Evolutionary conservation across 2,113 vertebrate genomes (phyloP), one percentile per base, ranked within the genome.

Genomic region (Clarias magur): DNA sequence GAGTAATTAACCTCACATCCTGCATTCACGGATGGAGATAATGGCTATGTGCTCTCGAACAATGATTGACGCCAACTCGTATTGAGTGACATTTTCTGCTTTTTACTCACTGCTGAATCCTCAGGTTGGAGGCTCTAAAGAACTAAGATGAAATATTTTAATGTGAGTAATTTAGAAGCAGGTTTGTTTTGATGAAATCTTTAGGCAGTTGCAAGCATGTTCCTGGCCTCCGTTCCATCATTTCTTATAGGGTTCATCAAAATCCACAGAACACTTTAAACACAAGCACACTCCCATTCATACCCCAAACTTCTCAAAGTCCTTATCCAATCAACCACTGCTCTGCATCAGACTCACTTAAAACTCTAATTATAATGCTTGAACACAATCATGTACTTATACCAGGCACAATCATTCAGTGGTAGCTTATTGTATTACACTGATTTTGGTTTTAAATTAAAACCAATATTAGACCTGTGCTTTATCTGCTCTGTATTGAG

Each of bases 1-100:
- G 89, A 85, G 82, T 90, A 88, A 88, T 90, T 90, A 88, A 88
- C 89, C 87, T 88, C 82, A 70, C 79, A 85, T 85, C 38, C 85
- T 53, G 19, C 73, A 75, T 82, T 79, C 81, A 54, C 27, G 38
- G 70, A 54, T 73, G 60, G 63, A 67, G 78, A 88, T 88, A 90
- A 90, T 88, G 85, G 65, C 25, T 75, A 57, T 78, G 60, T 79
- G 48, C 78, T 88, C 68, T 57, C 60, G 11, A 56, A 60, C 75
- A 75, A 38, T 78, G 76, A 86, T 90, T 60, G 85, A 86, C 76
- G 34, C 38, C 30, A 56, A 70, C 23, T 76, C 56, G 5, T 76
- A 73, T 81, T 75, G 53, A 86, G 38, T 65, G 84, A 79, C 83
- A 73, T 86, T 86, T 89, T 86, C 48, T 56, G 10, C 2, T 34